Evolutionary conservation across 2,797 vertebrate genomes (phyloP).

Genomic region (Malacoctenus gilli): DNA sequence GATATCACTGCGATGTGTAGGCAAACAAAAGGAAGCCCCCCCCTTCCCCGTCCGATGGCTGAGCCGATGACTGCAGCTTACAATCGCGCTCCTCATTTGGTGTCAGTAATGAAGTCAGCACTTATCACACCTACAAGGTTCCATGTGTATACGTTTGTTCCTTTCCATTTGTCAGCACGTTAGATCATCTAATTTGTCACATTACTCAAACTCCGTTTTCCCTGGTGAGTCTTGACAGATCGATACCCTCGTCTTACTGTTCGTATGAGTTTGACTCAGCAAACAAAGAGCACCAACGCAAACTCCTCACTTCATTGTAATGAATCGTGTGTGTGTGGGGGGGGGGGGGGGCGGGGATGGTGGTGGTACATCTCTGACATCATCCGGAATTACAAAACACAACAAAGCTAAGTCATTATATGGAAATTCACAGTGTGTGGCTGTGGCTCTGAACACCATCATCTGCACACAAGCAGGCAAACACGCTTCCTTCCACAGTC

Average conservation of each 20-base stretch:
- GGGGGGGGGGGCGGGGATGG: slow-evolving; percentile 1
- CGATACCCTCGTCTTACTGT: slow-evolving; percentile 42
- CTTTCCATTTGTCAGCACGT: slow-evolving; percentile 59
- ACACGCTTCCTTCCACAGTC: neutral
- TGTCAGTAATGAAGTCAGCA: slow-evolving; percentile 36
- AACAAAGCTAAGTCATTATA: slow-evolving; percentile 7
- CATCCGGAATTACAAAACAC: neutral
- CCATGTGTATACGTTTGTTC: slow-evolving; percentile 55
- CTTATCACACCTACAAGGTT: slow-evolving; percentile 48
- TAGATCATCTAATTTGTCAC: slow-evolving; percentile 55
- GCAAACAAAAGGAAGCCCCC: too few relatives aligned
- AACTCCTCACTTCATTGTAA: too few relatives aligned
- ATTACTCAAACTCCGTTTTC: slow-evolving; percentile 49
- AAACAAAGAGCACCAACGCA: slow-evolving; percentile 41
- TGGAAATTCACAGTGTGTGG: slow-evolving; percentile 3
- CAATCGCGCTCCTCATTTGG: slow-evolving; percentile 17
- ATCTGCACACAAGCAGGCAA: neutral
- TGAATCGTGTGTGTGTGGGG: slow-evolving; percentile 9
- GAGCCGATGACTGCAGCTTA: slow-evolving; percentile 22
- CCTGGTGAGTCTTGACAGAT: slow-evolving; percentile 13
- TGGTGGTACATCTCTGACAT: slow-evolving; percentile 3
- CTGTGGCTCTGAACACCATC: slow-evolving; percentile 3
- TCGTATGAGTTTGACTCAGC: slow-evolving; percentile 60
- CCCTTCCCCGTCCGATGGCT: slow-evolving; percentile 5
- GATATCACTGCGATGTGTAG: too few relatives aligned